phyloP scores from a whole-genome alignment of 2,797 vertebrate genomes.

The Lates japonicus region DNA sequence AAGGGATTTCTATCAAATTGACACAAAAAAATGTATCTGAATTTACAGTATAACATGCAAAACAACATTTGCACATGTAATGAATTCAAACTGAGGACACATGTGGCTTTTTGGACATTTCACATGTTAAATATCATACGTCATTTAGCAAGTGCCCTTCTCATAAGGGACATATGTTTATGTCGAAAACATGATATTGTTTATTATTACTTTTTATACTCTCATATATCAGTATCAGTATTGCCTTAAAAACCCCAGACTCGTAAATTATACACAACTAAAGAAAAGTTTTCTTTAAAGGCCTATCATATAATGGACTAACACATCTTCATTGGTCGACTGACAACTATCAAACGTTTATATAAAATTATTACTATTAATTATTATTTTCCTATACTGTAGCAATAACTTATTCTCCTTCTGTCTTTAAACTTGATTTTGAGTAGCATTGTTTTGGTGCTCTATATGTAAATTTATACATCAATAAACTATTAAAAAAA shows the following conservation, averaged over 20 bases:
- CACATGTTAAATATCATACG: background rate
- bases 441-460: background rate
- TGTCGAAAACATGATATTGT: background rate
- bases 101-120: background rate
- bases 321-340: background rate
- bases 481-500: slow-evolving; percentile 16
- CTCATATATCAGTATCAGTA: background rate
- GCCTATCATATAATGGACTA: background rate
- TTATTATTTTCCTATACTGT: background rate
- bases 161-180: background rate
- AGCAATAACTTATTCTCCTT: background rate
- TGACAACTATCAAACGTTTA: background rate
- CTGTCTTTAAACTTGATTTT: background rate
- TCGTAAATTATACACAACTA: background rate
- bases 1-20: background rate
- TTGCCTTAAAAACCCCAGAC: background rate
- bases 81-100: background rate
- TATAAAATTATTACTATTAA: background rate
- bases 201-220: background rate
- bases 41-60: background rate
- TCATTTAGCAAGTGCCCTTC: background rate
- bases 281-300: background rate
- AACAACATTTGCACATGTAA: background rate
- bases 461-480: slow-evolving; percentile 4
- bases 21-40: background rate